These are phyloP conservation scores for Syrphus vitripennis DNA, from an alignment of 2,888 invertebrate genomes.

Conservation along the genomic window DNA sequence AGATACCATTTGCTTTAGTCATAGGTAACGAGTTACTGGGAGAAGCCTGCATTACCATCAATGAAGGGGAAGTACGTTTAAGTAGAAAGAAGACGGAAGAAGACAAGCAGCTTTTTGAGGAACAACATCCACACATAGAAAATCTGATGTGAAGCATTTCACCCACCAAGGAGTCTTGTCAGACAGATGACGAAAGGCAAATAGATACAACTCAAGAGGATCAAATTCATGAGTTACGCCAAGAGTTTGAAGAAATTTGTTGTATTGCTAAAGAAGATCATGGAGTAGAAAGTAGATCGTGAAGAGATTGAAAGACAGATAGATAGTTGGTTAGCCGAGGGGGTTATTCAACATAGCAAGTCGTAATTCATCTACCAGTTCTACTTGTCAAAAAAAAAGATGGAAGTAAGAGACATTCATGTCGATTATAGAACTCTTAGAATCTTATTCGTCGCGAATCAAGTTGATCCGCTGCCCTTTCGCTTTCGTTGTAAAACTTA, in stretches of 20 bases:
- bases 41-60: not conserved
- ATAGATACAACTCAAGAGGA: not conserved
- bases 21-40: slow-evolving; percentile 3
- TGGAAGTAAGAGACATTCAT: slow-evolving; percentile 47
- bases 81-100: not conserved
- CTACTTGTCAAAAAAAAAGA: slow-evolving; percentile 61
- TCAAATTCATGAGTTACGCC: not conserved
- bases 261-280: not conserved
- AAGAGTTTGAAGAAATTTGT: not conserved
- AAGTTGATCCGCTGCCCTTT: too few relatives aligned
- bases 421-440: too few relatives aligned
- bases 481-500: too few relatives aligned
- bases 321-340: slow-evolving; percentile 11
- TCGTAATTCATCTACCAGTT: slow-evolving; percentile 37
- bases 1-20: not conserved
- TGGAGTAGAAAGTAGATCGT: not conserved
- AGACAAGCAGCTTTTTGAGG: not conserved
- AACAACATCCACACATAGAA: not conserved
- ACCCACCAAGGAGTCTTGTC: not conserved
- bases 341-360: slow-evolving; percentile 25
- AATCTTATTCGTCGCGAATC: too few relatives aligned
- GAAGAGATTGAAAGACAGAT: slow-evolving; percentile 10
- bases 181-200: not conserved
- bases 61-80: not conserved
- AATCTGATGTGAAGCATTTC: not conserved